Percentiles rank a stretch among this genome's conserved stretches.
Conservation (phyloP, 2,113 vertebrate genomes). For the Cololabis saira region DNA sequence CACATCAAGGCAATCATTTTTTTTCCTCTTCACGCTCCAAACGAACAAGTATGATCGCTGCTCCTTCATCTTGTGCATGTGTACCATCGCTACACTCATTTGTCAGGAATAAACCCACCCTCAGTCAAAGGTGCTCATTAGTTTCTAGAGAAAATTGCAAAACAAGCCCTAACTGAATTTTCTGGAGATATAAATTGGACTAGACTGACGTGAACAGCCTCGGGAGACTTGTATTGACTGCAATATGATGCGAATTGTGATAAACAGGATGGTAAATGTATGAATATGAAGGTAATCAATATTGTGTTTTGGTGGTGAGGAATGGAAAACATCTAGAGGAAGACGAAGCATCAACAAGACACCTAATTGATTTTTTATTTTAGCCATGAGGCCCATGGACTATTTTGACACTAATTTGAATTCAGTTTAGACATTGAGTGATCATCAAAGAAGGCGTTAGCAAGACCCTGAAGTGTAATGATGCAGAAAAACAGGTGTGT, state of each 20-base stretch:
- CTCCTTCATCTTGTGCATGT: not conserved
- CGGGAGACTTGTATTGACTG: constrained; percentile 2
- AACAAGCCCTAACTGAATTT: not conserved
- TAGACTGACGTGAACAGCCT: not conserved
- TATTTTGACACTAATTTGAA: constrained; percentile 18
- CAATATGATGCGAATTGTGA: constrained; percentile 4
- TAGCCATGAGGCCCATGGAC: constrained; percentile 7
- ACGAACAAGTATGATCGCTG: constrained; percentile 1
- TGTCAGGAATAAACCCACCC: not conserved
- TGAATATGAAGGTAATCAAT: constrained; percentile 29
- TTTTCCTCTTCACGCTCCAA: constrained; percentile 8
- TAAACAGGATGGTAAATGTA: constrained; percentile 18
- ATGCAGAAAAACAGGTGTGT: not conserved
- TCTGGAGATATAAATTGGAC: not conserved
- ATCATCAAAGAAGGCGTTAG: constrained; percentile 16
- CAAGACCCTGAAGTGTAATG: not conserved
- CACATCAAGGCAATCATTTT: not conserved
- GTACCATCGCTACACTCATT: no score
- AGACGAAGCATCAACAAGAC: constrained; percentile 19
- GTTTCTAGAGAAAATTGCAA: constrained; percentile 1
- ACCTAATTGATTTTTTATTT: constrained; percentile 40
- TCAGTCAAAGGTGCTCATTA: constrained; percentile 11
- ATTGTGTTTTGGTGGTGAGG: constrained; percentile 12
- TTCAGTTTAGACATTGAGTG: constrained; percentile 17
- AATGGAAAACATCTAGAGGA: constrained; percentile 13